Percentiles rank a stretch among this genome's conserved stretches.
Evolutionary conservation across 2,888 invertebrate genomes (phyloP).

Genomic region (Campaea margaritaria): DNA sequence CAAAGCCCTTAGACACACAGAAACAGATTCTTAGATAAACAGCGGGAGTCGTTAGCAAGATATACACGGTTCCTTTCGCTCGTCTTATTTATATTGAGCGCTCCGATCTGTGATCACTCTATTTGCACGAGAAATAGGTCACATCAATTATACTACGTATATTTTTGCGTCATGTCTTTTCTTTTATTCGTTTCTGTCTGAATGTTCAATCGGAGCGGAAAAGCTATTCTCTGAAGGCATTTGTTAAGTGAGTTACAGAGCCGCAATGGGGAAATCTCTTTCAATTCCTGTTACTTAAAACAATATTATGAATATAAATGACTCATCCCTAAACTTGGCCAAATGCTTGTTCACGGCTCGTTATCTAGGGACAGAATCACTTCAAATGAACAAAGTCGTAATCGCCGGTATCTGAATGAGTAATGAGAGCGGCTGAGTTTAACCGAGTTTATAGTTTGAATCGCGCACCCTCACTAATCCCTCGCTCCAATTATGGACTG

Average conservation of each 20-base stretch:
- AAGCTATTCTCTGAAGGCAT: constrained; percentile 14
- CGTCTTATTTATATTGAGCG: constrained; percentile 39
- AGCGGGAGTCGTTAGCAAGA: constrained; percentile 59
- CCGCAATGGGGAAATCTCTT: constrained; percentile 51
- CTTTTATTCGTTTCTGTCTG: constrained; percentile 12
- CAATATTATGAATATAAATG: constrained; percentile 63
- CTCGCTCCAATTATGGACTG: constrained; percentile 67
- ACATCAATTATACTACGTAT: constrained; percentile 29
- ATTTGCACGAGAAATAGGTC: constrained; percentile 37
- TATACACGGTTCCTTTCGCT: constrained; percentile 49
- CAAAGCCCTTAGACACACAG: constrained; percentile 69
- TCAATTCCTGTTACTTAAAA: constrained; percentile 53
- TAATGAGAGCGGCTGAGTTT: constrained; percentile 63
- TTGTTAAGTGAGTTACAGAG: constrained; percentile 30
- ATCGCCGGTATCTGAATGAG: constrained; percentile 66
- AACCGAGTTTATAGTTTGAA: constrained; percentile 67
- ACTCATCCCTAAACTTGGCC: constrained; percentile 62
- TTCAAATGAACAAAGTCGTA: constrained; percentile 67
- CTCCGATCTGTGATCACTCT: constrained; percentile 38
- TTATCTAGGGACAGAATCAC: constrained; percentile 64
- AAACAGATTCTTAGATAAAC: constrained; percentile 73
- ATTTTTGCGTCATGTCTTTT: constrained; percentile 11
- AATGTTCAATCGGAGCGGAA: constrained; percentile 11
- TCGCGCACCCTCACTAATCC: constrained; percentile 64
- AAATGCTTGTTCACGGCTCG: constrained; percentile 57